Conservation (phyloP, 2,797 vertebrate species). For the Fratercula arctica region DNA sequence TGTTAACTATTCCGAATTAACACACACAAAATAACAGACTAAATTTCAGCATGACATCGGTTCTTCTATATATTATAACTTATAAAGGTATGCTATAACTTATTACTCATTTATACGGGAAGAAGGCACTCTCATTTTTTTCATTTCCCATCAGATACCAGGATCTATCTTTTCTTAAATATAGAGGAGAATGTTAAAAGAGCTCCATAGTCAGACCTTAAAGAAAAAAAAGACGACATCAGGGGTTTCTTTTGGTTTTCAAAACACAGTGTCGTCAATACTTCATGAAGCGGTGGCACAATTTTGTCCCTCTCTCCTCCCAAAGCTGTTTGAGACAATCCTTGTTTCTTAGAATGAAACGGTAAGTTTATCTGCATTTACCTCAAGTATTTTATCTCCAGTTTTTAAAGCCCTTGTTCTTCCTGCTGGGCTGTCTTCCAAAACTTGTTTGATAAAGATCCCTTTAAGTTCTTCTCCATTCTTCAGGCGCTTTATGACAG, state of each 20-base stretch:
- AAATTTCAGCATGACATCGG: not conserved
- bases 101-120: not conserved
- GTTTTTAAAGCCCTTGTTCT: constrained; percentile 87
- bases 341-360: constrained; percentile 11
- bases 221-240: not conserved
- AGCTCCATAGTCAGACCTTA: not conserved
- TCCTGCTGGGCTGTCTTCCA: constrained; percentile 89
- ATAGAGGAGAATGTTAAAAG: not conserved
- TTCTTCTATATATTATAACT: not conserved
- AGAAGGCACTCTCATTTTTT: not conserved
- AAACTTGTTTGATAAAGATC: constrained; percentile 97
- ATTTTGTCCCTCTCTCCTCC: not conserved
- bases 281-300: not conserved
- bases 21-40: not conserved
- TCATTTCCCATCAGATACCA: not conserved
- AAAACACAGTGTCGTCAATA: not conserved
- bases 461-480: constrained; percentile 97
- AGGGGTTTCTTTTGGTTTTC: not conserved
- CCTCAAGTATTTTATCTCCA: constrained; percentile 98
- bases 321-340: not conserved
- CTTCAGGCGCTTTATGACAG: constrained; percentile 91
- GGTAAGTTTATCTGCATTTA: constrained; percentile 66
- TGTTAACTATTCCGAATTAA: not conserved
- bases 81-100: not conserved
- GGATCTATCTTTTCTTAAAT: not conserved